Evolutionary conservation across 2,888 invertebrate genomes (phyloP), one percentile per base, ranked within the genome.

Genomic region (Drosophila ezoana): DNA sequence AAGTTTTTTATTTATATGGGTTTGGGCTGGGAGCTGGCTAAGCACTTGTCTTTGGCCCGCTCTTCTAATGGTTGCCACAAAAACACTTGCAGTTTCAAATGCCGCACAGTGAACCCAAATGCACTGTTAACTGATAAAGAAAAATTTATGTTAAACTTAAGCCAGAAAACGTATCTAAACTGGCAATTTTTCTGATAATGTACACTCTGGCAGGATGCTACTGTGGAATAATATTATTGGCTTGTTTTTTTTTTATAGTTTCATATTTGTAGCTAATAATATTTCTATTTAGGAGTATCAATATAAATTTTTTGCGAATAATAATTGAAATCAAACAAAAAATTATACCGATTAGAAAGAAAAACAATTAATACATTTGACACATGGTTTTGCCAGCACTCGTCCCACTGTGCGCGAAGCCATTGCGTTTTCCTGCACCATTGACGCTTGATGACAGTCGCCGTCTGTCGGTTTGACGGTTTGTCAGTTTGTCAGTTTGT

Each of bases 71-170:
- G 61, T 48, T 43, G 66, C 62, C 72, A 67, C 69, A 65, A 67
- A 47, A 84, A 75, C 86, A 81, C 81, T 81, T 81, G 86, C 86
- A 67, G 83, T 81, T 81, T 81, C 76, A 59, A 59, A 56, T 41
- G 38, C 16, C 11, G 63, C 54, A 86, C 87, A 68, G 69, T 82
- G 83, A 53, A 0, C 9, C 40, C 18, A 43, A 6, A 13, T 3
- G 10, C 23, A 44, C 16, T 2, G 13, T 6, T 28, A 28, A 28
- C 8, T 0, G 28, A 8, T 28, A 28, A 28, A 28, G 1, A 2
- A 8, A 8, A 28, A 28, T 2, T 0, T 1, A 8, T 8, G 2
- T 28, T 8, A 28, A 28, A n/a, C n/a, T n/a, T n/a, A n/a, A n/a
- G n/a, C n/a, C n/a, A 8, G 28, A 28, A 8, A 8, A 28, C 6